Evolutionary conservation across 2,888 invertebrate genomes (phyloP).

Genomic region (Amaurobius ferox): DNA sequence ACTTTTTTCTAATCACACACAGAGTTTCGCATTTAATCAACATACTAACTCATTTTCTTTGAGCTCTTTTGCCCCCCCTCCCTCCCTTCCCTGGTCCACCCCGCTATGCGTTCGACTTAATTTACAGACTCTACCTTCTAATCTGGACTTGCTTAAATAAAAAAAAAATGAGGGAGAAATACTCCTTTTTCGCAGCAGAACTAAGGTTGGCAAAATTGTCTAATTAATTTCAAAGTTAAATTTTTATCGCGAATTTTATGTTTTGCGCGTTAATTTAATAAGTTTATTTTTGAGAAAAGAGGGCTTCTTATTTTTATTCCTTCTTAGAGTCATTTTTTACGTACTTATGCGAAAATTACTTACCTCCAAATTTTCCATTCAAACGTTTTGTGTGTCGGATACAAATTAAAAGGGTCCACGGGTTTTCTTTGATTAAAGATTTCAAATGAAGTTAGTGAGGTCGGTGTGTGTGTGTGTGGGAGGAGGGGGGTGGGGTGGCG

Average conservation of each 20-base stretch:
- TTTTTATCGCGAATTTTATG: constrained; percentile 72
- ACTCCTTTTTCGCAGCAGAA: background rate
- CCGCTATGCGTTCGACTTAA: constrained; percentile 63
- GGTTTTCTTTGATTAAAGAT: constrained; percentile 70
- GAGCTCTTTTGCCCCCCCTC: background rate
- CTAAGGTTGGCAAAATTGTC: constrained; percentile 66
- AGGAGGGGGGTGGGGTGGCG: background rate
- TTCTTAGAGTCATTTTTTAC: constrained; percentile 9
- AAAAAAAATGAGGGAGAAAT: background rate
- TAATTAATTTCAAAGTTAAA: constrained; percentile 73
- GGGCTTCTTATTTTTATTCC: constrained; percentile 10
- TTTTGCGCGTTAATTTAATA: constrained; percentile 72
- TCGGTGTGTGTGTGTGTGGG: too few relatives aligned
- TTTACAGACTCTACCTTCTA: constrained; percentile 68
- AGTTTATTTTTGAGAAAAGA: constrained; percentile 63
- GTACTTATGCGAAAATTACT: constrained; percentile 45
- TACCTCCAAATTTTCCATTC: constrained; percentile 33
- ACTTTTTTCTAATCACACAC: constrained; percentile 66
- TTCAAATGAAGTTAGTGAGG: constrained; percentile 24
- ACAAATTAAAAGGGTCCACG: constrained; percentile 65
- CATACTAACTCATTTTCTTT: constrained; percentile 71
- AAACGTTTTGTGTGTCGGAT: constrained; percentile 35
- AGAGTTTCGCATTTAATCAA: constrained; percentile 70
- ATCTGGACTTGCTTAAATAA: constrained; percentile 69
- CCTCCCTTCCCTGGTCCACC: background rate